Evolutionary conservation across 35 echinoderm and acorn worm species (phyloP), one percentile per base, ranked within the genome.

Genomic region (Strongylocentrotus purpuratus): DNA sequence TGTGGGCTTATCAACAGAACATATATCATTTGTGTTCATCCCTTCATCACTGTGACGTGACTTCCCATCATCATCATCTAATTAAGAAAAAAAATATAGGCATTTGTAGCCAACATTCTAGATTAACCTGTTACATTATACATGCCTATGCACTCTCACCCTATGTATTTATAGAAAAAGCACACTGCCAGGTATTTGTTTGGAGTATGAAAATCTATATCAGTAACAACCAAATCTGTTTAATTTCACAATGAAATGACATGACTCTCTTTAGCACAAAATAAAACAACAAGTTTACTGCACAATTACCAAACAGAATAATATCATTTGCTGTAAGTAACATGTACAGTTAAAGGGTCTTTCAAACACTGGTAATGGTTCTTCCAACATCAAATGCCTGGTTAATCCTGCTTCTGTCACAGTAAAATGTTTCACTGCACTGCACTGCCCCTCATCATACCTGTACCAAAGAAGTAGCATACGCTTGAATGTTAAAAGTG

Each of bases 1-100:
- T 46, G 47, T 58, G 4, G 91, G 48, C 91, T 50, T 32, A 35
- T 93, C 47, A 93, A 46, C 87, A 89, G 87, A 89, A 89, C 32
- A 78, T 78, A 28, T 78, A 78, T 78, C 65, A 78, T 78, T 78
- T 78, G 20, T 22, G 20, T 22, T 78, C 65, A 78, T 78, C 22
- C 22, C 28, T 78, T 78, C 65, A 78, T 78, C 28, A 28, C 20
- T 78, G 22, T 78, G 65, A 78, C 7, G 3, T 78, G 65, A 78
- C 20, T n/a, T 78, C 20, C 10, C 28, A 17, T 59, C 22, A 78
- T 28, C 7, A 22, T n/a, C 65, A 78, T 78, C 65, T 18, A 78
- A 2, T 55, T 55, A 9, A 55, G 15, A 14, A 55, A 11, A 55
- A 55, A 55, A 12, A 78, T n/a, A 22, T 3, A 78, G 65, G 65